Conservation (phyloP, 2,113 vertebrate genomes). For the Brachyistius frenatus region DNA sequence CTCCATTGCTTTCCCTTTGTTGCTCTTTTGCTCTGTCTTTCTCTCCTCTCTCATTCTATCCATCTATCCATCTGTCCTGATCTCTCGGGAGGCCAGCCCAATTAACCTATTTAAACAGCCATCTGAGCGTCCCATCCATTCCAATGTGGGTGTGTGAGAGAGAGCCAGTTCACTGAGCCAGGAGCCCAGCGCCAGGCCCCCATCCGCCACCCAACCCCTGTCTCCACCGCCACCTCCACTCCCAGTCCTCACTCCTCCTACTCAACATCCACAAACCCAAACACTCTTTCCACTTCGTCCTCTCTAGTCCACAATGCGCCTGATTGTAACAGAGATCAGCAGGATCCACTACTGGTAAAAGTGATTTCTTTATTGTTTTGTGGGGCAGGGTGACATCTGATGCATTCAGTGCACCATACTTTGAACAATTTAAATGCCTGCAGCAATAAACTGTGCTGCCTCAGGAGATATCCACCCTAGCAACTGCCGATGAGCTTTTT, state of each 20-base stretch:
- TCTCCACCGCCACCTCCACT: constrained; percentile 36
- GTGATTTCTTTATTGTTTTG: constrained; percentile 27
- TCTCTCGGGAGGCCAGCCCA: constrained; percentile 77
- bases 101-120: constrained; percentile 84
- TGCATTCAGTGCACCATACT: constrained; percentile 20
- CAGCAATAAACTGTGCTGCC: constrained; percentile 42
- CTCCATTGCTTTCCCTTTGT: constrained; percentile 55
- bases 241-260: constrained; percentile 17
- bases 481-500: constrained; percentile 22
- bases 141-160: constrained; percentile 65
- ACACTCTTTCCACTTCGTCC: neutral
- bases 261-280: constrained; percentile 13
- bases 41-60: constrained; percentile 68
- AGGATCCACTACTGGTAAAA: constrained; percentile 9
- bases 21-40: constrained; percentile 58
- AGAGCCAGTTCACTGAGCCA: constrained; percentile 71
- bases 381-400: constrained; percentile 44
- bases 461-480: constrained; percentile 44
- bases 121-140: constrained; percentile 79
- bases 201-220: constrained; percentile 37
- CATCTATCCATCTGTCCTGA: constrained; percentile 77
- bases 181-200: constrained; percentile 51
- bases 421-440: constrained; percentile 46
- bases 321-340: constrained; percentile 46
- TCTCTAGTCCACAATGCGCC: constrained; percentile 30